Conservation (phyloP, 2,113 vertebrate species). For the Platycercus adscitus region DNA sequence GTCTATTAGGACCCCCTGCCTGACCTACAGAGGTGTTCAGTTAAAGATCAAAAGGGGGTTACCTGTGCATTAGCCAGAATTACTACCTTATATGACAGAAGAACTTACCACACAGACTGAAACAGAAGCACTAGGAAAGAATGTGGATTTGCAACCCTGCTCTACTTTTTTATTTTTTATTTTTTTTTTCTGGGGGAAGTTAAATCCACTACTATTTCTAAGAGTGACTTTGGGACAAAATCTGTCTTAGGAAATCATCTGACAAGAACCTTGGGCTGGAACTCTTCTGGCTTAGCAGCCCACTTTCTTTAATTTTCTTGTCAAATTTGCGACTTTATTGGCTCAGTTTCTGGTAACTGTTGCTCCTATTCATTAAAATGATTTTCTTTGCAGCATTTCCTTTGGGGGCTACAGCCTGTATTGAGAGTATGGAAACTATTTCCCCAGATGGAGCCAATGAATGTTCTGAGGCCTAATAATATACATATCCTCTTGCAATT, state of each 20-base stretch:
- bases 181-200: neutral
- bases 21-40: neutral
- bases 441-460: constrained; percentile 45
- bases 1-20: neutral
- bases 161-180: neutral
- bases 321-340: neutral
- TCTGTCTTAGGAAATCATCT: neutral
- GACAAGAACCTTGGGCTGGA: neutral
- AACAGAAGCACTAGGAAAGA: neutral
- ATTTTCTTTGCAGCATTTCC: constrained; percentile 9
- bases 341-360: neutral
- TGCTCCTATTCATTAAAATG: neutral
- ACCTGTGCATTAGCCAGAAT: neutral
- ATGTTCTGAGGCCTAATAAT: constrained; percentile 49
- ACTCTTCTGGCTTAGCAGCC: neutral
- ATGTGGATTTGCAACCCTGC: neutral
- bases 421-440: constrained; percentile 52
- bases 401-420: neutral
- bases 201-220: neutral
- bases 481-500: constrained; percentile 21
- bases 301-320: neutral
- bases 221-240: neutral
- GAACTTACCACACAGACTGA: fast-evolving
- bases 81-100: neutral
- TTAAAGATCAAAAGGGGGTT: neutral